phyloP scores from a whole-genome alignment of 1,140 invertebrate genomes.

The Lepidurus apus region DNA sequence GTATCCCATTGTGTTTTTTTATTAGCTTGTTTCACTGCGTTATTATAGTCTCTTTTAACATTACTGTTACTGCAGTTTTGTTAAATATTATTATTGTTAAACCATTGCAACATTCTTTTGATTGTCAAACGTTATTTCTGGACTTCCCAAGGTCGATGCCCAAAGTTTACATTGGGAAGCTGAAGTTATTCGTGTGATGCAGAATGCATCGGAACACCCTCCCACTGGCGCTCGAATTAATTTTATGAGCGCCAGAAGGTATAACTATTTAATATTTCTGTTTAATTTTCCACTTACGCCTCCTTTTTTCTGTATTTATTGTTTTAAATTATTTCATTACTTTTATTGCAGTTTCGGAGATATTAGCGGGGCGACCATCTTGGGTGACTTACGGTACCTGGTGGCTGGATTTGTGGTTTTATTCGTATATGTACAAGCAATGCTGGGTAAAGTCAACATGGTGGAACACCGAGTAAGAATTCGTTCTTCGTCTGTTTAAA shows the following conservation, averaged over 20 bases:
- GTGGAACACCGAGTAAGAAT: slow-evolving; percentile 60
- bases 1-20: neutral
- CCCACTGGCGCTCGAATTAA: slow-evolving; percentile 48
- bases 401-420: slow-evolving; percentile 61
- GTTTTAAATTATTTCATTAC: slow-evolving; percentile 14
- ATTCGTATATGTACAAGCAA: slow-evolving; percentile 65
- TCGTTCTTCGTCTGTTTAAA: neutral
- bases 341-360: slow-evolving; percentile 57
- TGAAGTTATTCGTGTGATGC: slow-evolving; percentile 52
- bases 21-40: neutral
- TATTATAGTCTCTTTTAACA: neutral
- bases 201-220: slow-evolving; percentile 42
- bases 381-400: slow-evolving; percentile 66
- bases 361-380: slow-evolving; percentile 59
- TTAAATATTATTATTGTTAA: neutral
- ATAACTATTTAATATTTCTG: neutral
- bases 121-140: slow-evolving; percentile 41
- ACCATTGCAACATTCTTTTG: slow-evolving; percentile 52
- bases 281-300: neutral
- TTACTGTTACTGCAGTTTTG: neutral
- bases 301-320: neutral
- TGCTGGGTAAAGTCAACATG: slow-evolving; percentile 67
- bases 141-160: slow-evolving; percentile 38
- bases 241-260: slow-evolving; percentile 61
- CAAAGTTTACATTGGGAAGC: slow-evolving; percentile 56